These are phyloP conservation scores for Nephrotoma flavescens DNA, from an alignment of 2,888 invertebrate species.

Conservation along the genomic window DNA sequence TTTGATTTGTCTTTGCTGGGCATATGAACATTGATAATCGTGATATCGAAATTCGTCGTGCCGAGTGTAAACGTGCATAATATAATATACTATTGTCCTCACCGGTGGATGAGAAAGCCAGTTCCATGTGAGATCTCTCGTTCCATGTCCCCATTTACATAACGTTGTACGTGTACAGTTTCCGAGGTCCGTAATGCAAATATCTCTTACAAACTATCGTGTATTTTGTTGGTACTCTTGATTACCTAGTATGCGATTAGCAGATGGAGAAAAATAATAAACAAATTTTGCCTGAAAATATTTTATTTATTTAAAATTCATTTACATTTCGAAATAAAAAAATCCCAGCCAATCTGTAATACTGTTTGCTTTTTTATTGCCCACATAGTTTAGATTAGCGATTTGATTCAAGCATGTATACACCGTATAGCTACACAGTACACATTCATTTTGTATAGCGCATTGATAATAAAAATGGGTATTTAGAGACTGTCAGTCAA, in stretches of 20 bases:
- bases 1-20: too few relatives aligned
- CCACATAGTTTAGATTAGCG: background rate
- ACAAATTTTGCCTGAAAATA: background rate
- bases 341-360: background rate
- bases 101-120: too few relatives aligned
- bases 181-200: background rate
- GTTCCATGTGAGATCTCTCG: too few relatives aligned
- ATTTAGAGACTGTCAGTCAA: background rate
- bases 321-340: background rate
- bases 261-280: background rate
- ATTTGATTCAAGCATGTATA: background rate
- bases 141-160: too few relatives aligned
- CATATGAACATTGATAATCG: too few relatives aligned
- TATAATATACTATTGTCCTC: too few relatives aligned
- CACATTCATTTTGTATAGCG: background rate
- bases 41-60: too few relatives aligned
- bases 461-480: background rate
- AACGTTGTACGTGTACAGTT: too few relatives aligned
- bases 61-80: too few relatives aligned
- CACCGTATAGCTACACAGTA: background rate
- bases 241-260: too few relatives aligned
- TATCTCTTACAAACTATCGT: background rate
- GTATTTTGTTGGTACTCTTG: background rate
- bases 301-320: background rate
- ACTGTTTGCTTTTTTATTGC: background rate